Conservation (phyloP, 2,797 vertebrate genomes). For the Poeciliopsis paucimaculata region DNA sequence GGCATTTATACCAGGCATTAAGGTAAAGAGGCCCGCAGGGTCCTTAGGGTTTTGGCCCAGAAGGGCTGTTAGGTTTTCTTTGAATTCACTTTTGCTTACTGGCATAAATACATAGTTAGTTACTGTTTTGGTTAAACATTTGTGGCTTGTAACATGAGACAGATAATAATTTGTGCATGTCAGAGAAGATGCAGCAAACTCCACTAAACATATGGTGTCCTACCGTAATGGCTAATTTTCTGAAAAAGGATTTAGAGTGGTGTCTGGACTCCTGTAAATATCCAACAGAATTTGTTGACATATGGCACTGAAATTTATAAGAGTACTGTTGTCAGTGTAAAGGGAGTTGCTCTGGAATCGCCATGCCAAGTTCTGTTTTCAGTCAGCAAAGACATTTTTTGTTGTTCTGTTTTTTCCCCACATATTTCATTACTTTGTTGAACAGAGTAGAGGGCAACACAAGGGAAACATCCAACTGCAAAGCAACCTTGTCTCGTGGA, state of each 20-base stretch:
- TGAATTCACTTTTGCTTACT: neutral
- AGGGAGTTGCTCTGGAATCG: constrained; percentile 54
- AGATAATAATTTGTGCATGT: neutral
- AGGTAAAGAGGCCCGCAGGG: neutral
- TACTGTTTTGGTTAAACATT: neutral
- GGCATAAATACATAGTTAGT: neutral
- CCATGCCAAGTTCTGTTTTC: constrained; percentile 38
- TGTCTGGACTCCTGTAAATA: neutral
- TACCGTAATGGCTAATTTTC: constrained; percentile 4
- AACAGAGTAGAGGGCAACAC: constrained; percentile 59
- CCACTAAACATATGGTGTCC: neutral
- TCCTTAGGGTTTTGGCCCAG: neutral
- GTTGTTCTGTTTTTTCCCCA: constrained; percentile 23
- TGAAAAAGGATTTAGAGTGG: neutral
- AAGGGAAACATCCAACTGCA: constrained; percentile 72
- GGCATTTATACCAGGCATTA: neutral
- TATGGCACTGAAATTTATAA: constrained; percentile 9
- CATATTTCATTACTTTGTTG: constrained; percentile 58
- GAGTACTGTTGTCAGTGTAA: constrained; percentile 19
- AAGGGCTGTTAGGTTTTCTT: neutral
- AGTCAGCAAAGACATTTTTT: constrained; percentile 31
- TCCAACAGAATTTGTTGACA: constrained; percentile 4
- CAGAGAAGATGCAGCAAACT: neutral
- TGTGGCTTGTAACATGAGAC: neutral
- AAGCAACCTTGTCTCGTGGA: constrained; percentile 75